These are phyloP conservation scores for Halocaridina rubra DNA, from an alignment of 2,888 invertebrate species.

Conservation along the genomic window DNA sequence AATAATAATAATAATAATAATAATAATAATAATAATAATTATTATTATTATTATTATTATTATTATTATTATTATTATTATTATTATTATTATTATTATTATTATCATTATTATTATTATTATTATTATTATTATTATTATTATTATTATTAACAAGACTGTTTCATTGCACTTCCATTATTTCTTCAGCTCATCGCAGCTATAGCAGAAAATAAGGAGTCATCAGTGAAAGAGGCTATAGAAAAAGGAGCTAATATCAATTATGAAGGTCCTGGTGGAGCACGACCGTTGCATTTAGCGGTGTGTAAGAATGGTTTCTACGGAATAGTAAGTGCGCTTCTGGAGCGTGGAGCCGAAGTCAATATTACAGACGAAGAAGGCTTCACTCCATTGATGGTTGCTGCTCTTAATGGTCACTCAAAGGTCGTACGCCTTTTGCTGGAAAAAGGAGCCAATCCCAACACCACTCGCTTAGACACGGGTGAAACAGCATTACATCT, in stretches of 20 bases:
- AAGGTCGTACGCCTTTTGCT: neutral
- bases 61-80: too few relatives aligned
- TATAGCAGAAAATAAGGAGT: neutral
- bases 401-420: constrained; percentile 6
- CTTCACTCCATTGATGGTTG: constrained; percentile 31
- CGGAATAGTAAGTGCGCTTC: neutral
- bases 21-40: too few relatives aligned
- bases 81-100: too few relatives aligned
- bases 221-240: neutral
- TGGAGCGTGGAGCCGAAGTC: neutral
- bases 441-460: neutral
- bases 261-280: neutral
- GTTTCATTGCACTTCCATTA: neutral
- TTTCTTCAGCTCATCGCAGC: neutral
- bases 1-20: too few relatives aligned
- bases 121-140: too few relatives aligned
- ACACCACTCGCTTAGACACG: neutral
- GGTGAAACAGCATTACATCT: constrained; percentile 26
- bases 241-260: neutral
- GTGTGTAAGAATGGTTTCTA: too few relatives aligned
- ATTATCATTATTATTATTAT: too few relatives aligned
- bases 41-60: too few relatives aligned
- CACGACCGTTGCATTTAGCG: constrained; percentile 19
- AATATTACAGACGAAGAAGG: neutral
- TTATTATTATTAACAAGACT: too few relatives aligned